Base-by-base conservation (phyloP, 2,888 invertebrate genomes). In the Cephus pulcher region DNA sequence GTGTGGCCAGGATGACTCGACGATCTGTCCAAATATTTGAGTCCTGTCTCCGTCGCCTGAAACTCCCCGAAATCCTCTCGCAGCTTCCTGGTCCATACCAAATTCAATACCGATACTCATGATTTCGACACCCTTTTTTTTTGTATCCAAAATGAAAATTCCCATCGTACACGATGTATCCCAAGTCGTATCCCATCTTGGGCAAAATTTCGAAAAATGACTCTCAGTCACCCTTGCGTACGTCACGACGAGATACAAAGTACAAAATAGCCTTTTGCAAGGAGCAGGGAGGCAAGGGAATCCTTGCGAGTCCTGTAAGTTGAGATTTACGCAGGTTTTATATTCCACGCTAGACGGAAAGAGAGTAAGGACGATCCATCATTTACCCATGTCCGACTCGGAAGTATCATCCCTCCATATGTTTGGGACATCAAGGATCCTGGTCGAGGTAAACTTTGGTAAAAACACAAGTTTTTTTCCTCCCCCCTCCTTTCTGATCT, bases 291-390 rank as follows among this genome's bases (percentile, higher is more conserved):
- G 30, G 34, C 11, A 30, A 9, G 71, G 71, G 34, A 12, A 35
- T 74, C 74, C 74, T 23, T 35, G 11, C 74, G 74, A 12, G 74
- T 74, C 74, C 74, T 74, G 74, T 12, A 15, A 84, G 86, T 85
- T 84, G 88, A 88, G 89, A 90, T 90, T 89, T 89, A 89, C 89
- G 88, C 81, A 86, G 84, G 88, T 90, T 90, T 89, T 89, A 90
- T 88, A 90, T 90, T 90, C 86, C 83, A 81, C 79, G 79, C 81
- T 80, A 32, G 79, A 77, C 80, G 70, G 56, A 77, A 78, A 80
- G 76, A 77, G 80, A 79, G 76, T 80, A 82, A 82, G 82, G 82
- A 88, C 90, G 84, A 91, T 91, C 89, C 90, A 91, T 91, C 90
- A 91, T 90, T 91, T 90, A 91, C 89, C 86, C 86, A 84, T 84